A percentile compares a stretch with the other conserved stretches of the same genome.
Evolutionary conservation across 2,888 invertebrate species (phyloP).

Genomic region (Eilema sororculum): DNA sequence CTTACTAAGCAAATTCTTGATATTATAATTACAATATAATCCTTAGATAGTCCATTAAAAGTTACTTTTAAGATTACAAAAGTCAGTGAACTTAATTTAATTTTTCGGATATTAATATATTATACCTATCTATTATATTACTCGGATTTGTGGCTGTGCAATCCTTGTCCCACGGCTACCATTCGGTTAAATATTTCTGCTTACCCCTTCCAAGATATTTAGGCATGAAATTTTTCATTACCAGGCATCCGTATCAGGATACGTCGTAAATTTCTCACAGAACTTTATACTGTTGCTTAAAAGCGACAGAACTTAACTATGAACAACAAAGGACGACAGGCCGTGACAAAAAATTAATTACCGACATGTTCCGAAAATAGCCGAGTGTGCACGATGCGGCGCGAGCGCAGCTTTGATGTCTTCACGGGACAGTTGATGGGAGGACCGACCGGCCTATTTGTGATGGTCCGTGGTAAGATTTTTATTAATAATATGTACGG

Average conservation of each 20-base stretch:
- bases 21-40: too few species aligned
- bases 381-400: conserved; percentile 49
- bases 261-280: conserved; percentile 38
- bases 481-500: conserved; percentile 25
- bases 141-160: too few species aligned
- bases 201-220: neutral
- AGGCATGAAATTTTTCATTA: neutral
- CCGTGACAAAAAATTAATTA: conserved; percentile 80
- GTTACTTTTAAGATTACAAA: too few species aligned
- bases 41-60: too few species aligned
- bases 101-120: too few species aligned
- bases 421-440: conserved; percentile 50
- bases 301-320: conserved; percentile 45
- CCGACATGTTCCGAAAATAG: conserved; percentile 72
- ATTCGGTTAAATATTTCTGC: too few species aligned
- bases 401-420: conserved; percentile 71
- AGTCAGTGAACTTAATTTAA: too few species aligned
- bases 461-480: conserved; percentile 40
- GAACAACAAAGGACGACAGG: conserved; percentile 70
- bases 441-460: conserved; percentile 33
- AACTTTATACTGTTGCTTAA: conserved; percentile 42
- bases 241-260: neutral
- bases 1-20: too few species aligned
- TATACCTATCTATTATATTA: too few species aligned
- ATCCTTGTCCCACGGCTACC: too few species aligned